Conservation (phyloP, 2,113 vertebrate genomes). For the Coptodon rendalli region DNA sequence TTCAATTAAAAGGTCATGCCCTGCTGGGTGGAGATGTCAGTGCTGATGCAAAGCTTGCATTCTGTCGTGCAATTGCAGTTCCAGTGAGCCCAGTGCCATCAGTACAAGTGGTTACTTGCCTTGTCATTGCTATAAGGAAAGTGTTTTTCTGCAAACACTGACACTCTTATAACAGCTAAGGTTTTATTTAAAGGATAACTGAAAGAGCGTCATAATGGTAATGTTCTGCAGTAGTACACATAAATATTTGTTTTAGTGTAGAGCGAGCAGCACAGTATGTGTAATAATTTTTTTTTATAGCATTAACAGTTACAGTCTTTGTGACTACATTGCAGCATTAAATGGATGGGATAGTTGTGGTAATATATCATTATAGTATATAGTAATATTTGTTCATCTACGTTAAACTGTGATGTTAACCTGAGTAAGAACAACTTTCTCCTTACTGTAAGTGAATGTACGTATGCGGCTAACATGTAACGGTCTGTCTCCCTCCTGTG, state of each 20-base stretch:
- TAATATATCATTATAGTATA: neutral
- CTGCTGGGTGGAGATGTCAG: constrained; percentile 25
- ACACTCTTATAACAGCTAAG: neutral
- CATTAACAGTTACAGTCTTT: neutral
- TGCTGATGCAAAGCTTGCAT: constrained; percentile 53
- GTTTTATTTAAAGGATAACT: neutral
- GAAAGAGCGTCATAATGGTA: neutral
- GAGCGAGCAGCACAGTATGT: neutral
- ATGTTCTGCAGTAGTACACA: neutral
- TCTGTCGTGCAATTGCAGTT: constrained; percentile 22
- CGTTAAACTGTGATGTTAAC: neutral
- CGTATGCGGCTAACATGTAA: neutral
- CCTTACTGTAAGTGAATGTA: neutral
- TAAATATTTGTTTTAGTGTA: neutral
- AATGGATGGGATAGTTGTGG: neutral
- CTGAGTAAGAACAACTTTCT: neutral
- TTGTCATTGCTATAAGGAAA: neutral
- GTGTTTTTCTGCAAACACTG: neutral
- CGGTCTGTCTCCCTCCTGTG: constrained; percentile 1
- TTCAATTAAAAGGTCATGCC: constrained; percentile 33
- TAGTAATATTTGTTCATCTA: neutral
- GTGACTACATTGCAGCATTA: neutral
- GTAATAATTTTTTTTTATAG: neutral
- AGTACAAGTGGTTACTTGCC: neutral
- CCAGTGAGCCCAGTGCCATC: neutral